Conservation (phyloP, 2,888 invertebrate species). For the Acrobasis consociella region DNA sequence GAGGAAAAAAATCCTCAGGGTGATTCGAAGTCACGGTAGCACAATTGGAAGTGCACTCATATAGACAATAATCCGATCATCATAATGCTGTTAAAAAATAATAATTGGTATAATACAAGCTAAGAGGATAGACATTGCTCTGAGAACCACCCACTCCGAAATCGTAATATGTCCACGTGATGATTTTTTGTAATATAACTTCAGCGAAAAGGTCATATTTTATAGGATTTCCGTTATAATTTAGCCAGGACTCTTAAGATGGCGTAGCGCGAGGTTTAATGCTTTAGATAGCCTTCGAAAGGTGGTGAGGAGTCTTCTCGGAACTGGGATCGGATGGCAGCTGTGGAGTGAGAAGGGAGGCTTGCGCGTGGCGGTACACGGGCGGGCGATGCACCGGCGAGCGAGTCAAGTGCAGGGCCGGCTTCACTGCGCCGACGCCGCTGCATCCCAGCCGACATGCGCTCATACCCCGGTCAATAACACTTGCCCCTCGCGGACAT, state of each 20-base stretch:
- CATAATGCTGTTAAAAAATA: too few relatives aligned
- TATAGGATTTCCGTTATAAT: neutral
- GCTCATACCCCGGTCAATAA: constrained; percentile 68
- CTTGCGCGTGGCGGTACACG: constrained; percentile 54
- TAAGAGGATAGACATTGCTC: too few relatives aligned
- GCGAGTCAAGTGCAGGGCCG: constrained; percentile 78
- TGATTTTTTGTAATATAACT: neutral
- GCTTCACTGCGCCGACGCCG: constrained; percentile 57
- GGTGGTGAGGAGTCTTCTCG: constrained; percentile 39
- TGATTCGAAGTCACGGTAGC: too few relatives aligned
- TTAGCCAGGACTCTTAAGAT: constrained; percentile 33
- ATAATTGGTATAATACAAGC: too few relatives aligned
- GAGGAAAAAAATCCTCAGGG: too few relatives aligned
- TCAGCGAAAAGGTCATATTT: neutral
- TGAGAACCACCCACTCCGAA: too few relatives aligned
- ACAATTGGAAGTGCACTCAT: too few relatives aligned
- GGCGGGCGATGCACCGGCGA: constrained; percentile 70
- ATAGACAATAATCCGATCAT: too few relatives aligned
- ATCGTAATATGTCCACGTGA: too few relatives aligned
- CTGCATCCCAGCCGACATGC: constrained; percentile 64
- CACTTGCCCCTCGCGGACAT: constrained; percentile 36
- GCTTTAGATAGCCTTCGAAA: constrained; percentile 32
- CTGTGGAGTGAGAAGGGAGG: constrained; percentile 39
- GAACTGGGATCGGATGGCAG: constrained; percentile 28
- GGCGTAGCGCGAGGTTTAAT: constrained; percentile 48